Conservation (phyloP, 2,888 invertebrate genomes). For the Monopis laevigella region DNA sequence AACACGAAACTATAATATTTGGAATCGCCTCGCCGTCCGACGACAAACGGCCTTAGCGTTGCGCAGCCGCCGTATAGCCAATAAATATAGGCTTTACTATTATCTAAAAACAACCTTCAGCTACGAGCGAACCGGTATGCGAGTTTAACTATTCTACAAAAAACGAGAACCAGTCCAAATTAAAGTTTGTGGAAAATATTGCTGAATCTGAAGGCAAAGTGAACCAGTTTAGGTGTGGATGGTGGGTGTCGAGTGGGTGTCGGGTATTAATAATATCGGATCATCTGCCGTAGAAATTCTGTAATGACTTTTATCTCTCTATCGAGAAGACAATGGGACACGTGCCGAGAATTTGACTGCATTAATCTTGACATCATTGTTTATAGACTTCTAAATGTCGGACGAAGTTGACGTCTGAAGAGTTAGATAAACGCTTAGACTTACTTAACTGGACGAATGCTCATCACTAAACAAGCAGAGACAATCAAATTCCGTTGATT, state of each 20-base stretch:
- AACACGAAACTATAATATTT: slow-evolving; percentile 61
- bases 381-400: too few species aligned
- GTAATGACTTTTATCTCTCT: slow-evolving; percentile 9
- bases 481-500: too few species aligned
- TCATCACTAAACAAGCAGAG: too few species aligned
- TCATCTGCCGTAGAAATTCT: slow-evolving; percentile 6
- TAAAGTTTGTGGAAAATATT: slow-evolving; percentile 22
- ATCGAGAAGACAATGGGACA: slow-evolving; percentile 5
- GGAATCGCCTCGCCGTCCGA: slow-evolving; percentile 38
- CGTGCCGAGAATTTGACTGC: slow-evolving; percentile 6
- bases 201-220: slow-evolving; percentile 4
- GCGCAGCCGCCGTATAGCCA: slow-evolving; percentile 41
- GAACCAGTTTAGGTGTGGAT: not conserved
- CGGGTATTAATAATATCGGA: slow-evolving; percentile 4
- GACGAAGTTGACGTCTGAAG: too few species aligned
- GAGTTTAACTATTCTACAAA: slow-evolving; percentile 57
- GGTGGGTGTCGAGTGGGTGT: slow-evolving; percentile 11
- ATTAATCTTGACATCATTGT: slow-evolving; percentile 2
- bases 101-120: slow-evolving; percentile 57
- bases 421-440: too few species aligned
- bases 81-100: slow-evolving; percentile 62
- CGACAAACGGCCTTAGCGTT: slow-evolving; percentile 41
- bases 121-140: slow-evolving; percentile 51
- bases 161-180: slow-evolving; percentile 60
- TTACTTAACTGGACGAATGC: too few species aligned